Percentiles rank a stretch among this genome's conserved stretches.
These are phyloP conservation scores for Drosophila pachea DNA, from an alignment of 1,140 invertebrate species.

Conservation along the genomic window DNA sequence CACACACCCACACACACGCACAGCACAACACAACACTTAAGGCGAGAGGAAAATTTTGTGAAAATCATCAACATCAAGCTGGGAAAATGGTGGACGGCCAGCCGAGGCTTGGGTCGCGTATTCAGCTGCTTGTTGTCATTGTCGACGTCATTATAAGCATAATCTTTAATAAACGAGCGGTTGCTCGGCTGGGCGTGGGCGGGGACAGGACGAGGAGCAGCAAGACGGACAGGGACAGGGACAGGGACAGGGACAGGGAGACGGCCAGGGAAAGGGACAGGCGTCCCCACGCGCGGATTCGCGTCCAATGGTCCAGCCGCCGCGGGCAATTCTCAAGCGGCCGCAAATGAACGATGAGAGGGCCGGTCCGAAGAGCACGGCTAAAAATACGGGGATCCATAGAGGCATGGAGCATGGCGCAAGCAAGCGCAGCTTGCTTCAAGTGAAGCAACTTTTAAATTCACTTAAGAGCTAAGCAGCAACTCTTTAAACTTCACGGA, in stretches of 20 bases:
- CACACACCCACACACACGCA: neutral
- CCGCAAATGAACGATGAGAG: conserved; percentile 62
- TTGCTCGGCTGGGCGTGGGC: conserved; percentile 50
- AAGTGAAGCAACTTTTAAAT: conserved; percentile 76
- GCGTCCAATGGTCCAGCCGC: conserved; percentile 19
- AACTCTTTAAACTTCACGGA: conserved; percentile 68
- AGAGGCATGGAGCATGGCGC: conserved; percentile 17
- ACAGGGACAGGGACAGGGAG: neutral
- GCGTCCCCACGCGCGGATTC: conserved; percentile 1
- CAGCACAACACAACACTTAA: conserved; percentile 23
- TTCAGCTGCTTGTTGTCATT: conserved; percentile 70
- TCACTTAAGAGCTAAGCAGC: conserved; percentile 72
- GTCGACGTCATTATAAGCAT: conserved; percentile 76
- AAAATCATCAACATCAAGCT: conserved; percentile 69
- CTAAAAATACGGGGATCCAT: neutral
- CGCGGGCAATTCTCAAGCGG: conserved; percentile 69
- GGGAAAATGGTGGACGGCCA: neutral
- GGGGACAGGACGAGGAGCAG: no score
- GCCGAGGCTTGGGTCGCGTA: conserved; percentile 14
- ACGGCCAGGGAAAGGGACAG: conserved; percentile 31
- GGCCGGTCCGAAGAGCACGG: neutral
- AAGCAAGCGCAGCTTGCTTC: conserved; percentile 30
- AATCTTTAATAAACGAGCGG: conserved; percentile 76
- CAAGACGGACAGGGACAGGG: conserved; percentile 40
- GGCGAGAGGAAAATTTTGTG: conserved; percentile 52